Evolutionary conservation across 2,797 vertebrate species (phyloP).

Genomic region (Myotis planiceps): DNA sequence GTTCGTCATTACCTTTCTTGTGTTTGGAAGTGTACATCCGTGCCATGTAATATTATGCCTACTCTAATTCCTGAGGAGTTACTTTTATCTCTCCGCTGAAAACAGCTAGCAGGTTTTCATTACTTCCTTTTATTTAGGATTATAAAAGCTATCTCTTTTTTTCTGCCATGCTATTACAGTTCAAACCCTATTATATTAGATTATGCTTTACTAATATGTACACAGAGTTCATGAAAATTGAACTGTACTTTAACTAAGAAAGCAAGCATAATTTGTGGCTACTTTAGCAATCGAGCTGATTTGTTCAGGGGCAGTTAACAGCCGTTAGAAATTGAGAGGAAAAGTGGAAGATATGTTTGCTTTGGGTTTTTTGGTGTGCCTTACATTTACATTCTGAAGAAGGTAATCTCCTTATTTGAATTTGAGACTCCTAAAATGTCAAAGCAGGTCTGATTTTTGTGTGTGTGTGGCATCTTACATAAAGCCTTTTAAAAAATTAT

Average conservation of each 20-base stretch:
- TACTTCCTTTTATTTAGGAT: constrained; percentile 77
- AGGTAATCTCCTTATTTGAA: constrained; percentile 75
- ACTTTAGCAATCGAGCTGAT: constrained; percentile 83
- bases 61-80: constrained; percentile 58
- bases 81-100: constrained; percentile 60
- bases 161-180: constrained; percentile 80
- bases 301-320: constrained; percentile 86
- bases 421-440: constrained; percentile 53
- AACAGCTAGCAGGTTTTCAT: constrained; percentile 78
- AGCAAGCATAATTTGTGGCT: constrained; percentile 85
- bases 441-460: constrained; percentile 64
- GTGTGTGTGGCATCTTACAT: constrained; percentile 42
- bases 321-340: constrained; percentile 85
- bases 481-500: constrained; percentile 8
- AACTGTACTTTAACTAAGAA: constrained; percentile 85
- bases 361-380: constrained; percentile 83
- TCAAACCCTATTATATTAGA: constrained; percentile 78
- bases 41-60: not conserved
- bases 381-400: constrained; percentile 78
- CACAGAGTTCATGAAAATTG: constrained; percentile 86
- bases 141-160: constrained; percentile 72
- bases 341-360: constrained; percentile 85
- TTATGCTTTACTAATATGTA: constrained; percentile 83
- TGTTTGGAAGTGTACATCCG: not conserved
- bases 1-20: constrained; percentile 47